phyloP scores from a whole-genome alignment of 2,797 vertebrate species.

The Pseudotriccus pelzelni region DNA sequence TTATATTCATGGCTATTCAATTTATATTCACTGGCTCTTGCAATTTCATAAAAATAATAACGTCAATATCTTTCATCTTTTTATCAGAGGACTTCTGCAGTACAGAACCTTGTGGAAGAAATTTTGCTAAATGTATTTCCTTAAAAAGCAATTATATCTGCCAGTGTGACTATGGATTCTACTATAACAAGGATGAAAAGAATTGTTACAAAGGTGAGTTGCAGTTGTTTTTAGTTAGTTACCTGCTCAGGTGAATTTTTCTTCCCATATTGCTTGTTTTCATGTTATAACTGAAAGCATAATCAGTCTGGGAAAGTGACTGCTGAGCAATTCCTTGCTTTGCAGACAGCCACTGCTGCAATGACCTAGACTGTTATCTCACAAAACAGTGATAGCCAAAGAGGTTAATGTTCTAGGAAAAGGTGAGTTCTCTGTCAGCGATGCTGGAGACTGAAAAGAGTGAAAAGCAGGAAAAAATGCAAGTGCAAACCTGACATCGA shows the following conservation, averaged over 20 bases:
- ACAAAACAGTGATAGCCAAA: neutral
- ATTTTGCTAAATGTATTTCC: neutral
- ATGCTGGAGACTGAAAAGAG: neutral
- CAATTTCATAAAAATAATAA: neutral
- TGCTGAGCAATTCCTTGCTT: neutral
- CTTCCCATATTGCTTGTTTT: neutral
- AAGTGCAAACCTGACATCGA: neutral
- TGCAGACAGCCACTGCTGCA: neutral
- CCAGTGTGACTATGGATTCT: slow-evolving; percentile 31
- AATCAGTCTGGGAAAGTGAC: neutral
- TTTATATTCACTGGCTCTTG: no score
- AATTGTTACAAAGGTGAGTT: slow-evolving; percentile 65
- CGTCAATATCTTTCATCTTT: neutral
- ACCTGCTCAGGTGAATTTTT: neutral
- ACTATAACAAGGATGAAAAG: fast-evolving
- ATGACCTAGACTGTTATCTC: slow-evolving; percentile 4
- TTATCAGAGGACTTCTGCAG: fast-evolving
- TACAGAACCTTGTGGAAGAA: fast-evolving
- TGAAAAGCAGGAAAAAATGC: neutral
- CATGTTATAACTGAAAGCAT: neutral
- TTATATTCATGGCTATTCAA: neutral
- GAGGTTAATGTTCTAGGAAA: neutral
- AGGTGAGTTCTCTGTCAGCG: neutral
- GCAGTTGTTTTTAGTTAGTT: neutral
- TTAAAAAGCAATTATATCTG: fast-evolving